phyloP scores from a whole-genome alignment of 2,797 vertebrate genomes.

The Malacoctenus gilli region DNA sequence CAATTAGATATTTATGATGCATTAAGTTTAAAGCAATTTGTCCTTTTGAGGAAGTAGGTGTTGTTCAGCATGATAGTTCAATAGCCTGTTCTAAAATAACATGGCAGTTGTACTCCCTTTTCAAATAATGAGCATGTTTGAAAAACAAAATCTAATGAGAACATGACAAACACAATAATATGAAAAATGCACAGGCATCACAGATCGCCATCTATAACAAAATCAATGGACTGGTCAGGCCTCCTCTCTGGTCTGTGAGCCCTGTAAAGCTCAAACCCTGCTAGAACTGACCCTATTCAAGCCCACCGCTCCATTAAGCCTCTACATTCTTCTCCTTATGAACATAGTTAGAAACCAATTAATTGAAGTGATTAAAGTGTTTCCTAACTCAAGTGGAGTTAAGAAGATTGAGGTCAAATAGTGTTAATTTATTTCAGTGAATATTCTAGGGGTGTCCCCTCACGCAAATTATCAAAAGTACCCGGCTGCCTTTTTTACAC shows the following conservation, averaged over 20 bases:
- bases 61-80: too few species aligned
- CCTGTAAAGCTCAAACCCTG: constrained; percentile 22
- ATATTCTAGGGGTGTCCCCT: constrained; percentile 59
- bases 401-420: constrained; percentile 79
- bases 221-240: constrained; percentile 5
- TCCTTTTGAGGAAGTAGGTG: too few species aligned
- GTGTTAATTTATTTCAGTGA: constrained; percentile 74
- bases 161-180: neutral
- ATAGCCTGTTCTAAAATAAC: too few species aligned
- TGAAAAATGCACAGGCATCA: constrained; percentile 10
- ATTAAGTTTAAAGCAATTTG: too few species aligned
- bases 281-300: constrained; percentile 25
- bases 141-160: neutral
- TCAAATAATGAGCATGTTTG: neutral
- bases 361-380: constrained; percentile 77
- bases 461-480: constrained; percentile 68
- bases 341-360: constrained; percentile 77
- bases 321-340: constrained; percentile 65
- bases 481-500: constrained; percentile 51
- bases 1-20: too few species aligned
- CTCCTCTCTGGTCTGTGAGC: constrained; percentile 7
- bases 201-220: neutral
- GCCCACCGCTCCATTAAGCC: constrained; percentile 38
- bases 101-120: too few species aligned
- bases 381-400: constrained; percentile 72